Percentiles rank a stretch among this genome's conserved stretches.
phyloP scores from a whole-genome alignment of 1,140 invertebrate genomes.

The Lordiphosa stackelbergi region DNA sequence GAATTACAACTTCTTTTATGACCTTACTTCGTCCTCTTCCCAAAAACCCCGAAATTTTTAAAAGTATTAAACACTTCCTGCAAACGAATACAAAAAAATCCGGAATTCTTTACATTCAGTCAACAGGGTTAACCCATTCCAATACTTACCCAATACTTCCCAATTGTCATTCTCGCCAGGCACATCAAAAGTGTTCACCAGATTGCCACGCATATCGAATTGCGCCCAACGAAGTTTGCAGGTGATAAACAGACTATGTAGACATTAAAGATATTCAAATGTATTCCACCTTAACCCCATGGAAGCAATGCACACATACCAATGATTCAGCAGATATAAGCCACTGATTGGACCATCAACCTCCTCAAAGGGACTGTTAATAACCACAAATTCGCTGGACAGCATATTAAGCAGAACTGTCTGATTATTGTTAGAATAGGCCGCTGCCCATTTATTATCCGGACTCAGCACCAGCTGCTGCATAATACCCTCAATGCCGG shows the following conservation, averaged over 20 bases:
- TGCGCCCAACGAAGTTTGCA: conserved; percentile 82
- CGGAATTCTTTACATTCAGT: not conserved
- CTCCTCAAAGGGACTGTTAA: conserved; percentile 89
- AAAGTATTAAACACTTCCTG: too few species aligned
- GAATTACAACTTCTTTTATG: too few species aligned
- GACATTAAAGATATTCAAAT: not conserved
- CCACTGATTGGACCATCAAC: conserved; percentile 79
- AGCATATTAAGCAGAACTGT: conserved; percentile 91
- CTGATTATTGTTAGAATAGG: conserved; percentile 97
- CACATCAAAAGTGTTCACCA: conserved; percentile 80
- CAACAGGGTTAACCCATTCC: too few species aligned
- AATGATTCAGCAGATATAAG: conserved; percentile 86
- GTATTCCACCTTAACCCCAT: not conserved
- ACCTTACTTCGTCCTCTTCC: too few species aligned
- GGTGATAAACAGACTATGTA: conserved; percentile 78
- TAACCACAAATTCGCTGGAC: conserved; percentile 91
- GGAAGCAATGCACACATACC: conserved; percentile 76
- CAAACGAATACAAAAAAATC: too few species aligned
- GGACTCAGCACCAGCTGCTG: conserved; percentile 95
- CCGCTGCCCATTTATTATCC: conserved; percentile 97
- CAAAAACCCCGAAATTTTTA: too few species aligned
- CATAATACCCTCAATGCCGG: conserved; percentile 96
- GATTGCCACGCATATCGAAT: conserved; percentile 87
- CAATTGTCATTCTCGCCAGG: conserved; percentile 82
- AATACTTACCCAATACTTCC: conserved; percentile 83